Percentiles rank a stretch among this genome's conserved stretches.
Evolutionary conservation across 2,888 invertebrate species (phyloP).

Genomic region (Notodonta ziczac): DNA sequence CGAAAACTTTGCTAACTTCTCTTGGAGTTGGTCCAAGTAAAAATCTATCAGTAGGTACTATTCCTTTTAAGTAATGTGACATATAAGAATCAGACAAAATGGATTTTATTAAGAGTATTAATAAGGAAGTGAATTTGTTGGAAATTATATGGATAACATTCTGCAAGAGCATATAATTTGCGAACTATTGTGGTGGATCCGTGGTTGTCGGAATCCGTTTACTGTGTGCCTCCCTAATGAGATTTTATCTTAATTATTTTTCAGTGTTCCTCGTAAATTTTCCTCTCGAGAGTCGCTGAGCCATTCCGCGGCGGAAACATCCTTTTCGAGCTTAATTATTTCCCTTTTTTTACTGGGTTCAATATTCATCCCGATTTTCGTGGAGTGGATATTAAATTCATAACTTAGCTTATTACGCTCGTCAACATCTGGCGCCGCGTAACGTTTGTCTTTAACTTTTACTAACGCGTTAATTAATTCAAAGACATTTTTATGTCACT

Average conservation of each 20-base stretch:
- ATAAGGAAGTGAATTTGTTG: background rate
- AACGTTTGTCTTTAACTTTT: constrained; percentile 67
- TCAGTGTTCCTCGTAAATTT: constrained; percentile 67
- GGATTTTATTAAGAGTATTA: background rate
- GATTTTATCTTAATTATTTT: constrained; percentile 74
- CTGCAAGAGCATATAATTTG: background rate
- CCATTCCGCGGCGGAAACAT: constrained; percentile 67
- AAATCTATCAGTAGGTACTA: constrained; percentile 36
- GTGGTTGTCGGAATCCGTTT: constrained; percentile 21
- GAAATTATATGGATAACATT: background rate
- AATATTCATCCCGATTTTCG: constrained; percentile 77
- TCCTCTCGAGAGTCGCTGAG: constrained; percentile 56
- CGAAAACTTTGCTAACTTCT: constrained; percentile 38
- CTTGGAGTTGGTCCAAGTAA: constrained; percentile 51
- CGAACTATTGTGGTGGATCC: constrained; percentile 7
- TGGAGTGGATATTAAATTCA: constrained; percentile 76
- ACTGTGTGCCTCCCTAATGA: constrained; percentile 58
- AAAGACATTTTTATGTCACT: constrained; percentile 48
- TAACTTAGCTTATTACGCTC: constrained; percentile 73
- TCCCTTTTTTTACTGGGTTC: constrained; percentile 71
- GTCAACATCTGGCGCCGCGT: constrained; percentile 76
- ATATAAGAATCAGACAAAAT: background rate
- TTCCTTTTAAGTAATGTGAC: constrained; percentile 32
- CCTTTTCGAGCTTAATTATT: constrained; percentile 71
- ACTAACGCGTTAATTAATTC: constrained; percentile 70